Evolutionary conservation across 1,140 invertebrate species (phyloP).

Genomic region (Tetramorium simillimum): DNA sequence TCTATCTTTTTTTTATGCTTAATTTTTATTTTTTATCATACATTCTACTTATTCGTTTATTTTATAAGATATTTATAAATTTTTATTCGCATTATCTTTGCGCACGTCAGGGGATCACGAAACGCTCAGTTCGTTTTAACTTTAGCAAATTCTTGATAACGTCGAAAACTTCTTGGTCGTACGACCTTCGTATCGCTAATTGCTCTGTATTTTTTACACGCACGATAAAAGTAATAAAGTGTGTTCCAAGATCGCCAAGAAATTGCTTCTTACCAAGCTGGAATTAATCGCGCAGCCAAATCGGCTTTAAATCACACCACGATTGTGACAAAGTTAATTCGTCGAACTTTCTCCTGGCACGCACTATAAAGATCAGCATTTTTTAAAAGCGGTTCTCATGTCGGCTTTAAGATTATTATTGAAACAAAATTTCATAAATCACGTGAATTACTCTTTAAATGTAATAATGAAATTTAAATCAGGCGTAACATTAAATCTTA

Average conservation of each 20-base stretch:
- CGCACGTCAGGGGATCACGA: not conserved
- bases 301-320: slow-evolving; percentile 1
- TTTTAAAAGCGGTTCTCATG: not conserved
- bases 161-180: slow-evolving; percentile 24
- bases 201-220: slow-evolving; percentile 50
- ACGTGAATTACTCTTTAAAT: not conserved
- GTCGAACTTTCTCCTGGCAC: slow-evolving; percentile 17
- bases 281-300: slow-evolving; percentile 45
- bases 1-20: not conserved
- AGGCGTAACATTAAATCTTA: not conserved
- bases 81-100: not conserved
- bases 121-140: not conserved
- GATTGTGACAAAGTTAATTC: slow-evolving; percentile 35
- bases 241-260: not conserved
- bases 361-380: slow-evolving; percentile 17
- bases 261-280: slow-evolving; percentile 13
- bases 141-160: slow-evolving; percentile 6
- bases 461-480: not conserved
- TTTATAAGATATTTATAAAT: not conserved
- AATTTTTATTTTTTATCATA: not conserved
- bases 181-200: slow-evolving; percentile 39
- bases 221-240: slow-evolving; percentile 48
- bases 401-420: not conserved
- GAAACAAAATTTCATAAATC: not conserved
- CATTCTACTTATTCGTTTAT: not conserved